Conservation (phyloP, 2,888 invertebrate species). For the Stenotaenia linearis region DNA sequence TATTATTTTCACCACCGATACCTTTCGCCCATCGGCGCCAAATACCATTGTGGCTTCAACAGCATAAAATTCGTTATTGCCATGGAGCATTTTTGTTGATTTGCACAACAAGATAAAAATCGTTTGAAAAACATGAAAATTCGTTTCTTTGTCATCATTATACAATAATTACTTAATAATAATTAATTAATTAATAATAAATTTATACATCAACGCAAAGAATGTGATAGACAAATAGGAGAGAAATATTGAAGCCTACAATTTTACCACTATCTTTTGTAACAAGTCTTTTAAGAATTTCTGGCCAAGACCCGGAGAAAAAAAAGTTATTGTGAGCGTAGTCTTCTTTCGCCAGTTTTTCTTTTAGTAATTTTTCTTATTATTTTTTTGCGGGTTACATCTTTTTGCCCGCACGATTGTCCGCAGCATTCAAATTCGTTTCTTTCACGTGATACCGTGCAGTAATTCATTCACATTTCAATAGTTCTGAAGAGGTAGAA, state of each 20-base stretch:
- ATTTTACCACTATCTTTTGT: slow-evolving; percentile 21
- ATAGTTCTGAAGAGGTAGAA: slow-evolving; percentile 21
- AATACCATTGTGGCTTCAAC: slow-evolving; percentile 24
- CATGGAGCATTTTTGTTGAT: slow-evolving; percentile 26
- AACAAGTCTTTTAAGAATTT: slow-evolving; percentile 11
- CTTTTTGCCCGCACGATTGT: slow-evolving; percentile 30
- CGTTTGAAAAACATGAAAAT: slow-evolving; percentile 11
- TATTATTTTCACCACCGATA: slow-evolving; percentile 29
- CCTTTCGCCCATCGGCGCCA: slow-evolving; percentile 29
- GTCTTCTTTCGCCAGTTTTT: slow-evolving; percentile 18
- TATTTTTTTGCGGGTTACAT: slow-evolving; percentile 12
- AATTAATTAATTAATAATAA: slow-evolving; percentile 1
- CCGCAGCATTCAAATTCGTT: slow-evolving; percentile 29
- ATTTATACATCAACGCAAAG: slow-evolving; percentile 24
- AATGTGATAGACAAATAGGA: slow-evolving; percentile 24
- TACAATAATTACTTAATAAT: slow-evolving; percentile 14
- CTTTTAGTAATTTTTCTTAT: neutral
- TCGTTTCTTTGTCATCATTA: slow-evolving; percentile 2
- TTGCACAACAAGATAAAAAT: slow-evolving; percentile 28
- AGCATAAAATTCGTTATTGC: slow-evolving; percentile 29
- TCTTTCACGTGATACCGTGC: slow-evolving; percentile 27
- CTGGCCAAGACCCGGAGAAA: slow-evolving; percentile 15
- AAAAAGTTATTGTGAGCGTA: slow-evolving; percentile 17
- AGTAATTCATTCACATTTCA: slow-evolving; percentile 26
- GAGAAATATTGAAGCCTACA: slow-evolving; percentile 20